Base-by-base conservation (phyloP, 2,888 invertebrate species). In the Caenorhabditis sp. region DNA sequence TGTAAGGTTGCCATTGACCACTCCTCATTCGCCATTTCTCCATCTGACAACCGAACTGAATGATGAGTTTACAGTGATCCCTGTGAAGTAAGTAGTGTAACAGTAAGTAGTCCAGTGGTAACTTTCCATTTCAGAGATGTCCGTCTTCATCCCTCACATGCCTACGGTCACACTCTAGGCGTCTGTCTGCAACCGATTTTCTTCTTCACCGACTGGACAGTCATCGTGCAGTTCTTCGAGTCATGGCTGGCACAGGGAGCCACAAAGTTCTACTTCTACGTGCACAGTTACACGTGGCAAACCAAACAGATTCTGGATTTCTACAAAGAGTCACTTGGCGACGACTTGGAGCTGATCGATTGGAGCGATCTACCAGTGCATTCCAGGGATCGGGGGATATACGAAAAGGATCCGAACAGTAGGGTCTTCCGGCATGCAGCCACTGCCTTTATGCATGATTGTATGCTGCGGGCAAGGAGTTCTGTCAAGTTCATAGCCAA, bases 101-200 rank as follows among this genome's bases (percentile, higher is more conserved):
- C n/a, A n/a, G n/a, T n/a, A n/a, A n/a, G n/a, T n/a, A n/a, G n/a
- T n/a, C n/a, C n/a, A n/a, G n/a, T n/a, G n/a, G n/a, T n/a, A n/a
- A n/a, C 28, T n/a, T 1, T 47, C 32, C 2, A 20, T 64, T 82
- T 69, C 58, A 84, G 80, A 40, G 87, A 87, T 47, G 87, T 86
- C 28, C 83, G 87, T 13, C 37, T 78, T 1, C 69, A 61, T n/a
- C 51, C 67, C 8, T 15, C 22, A 11, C 76, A 76, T 11, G 18
- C 28, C 6, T 84, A 86, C 13, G 28, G 58, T 0, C 88, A 88
- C 44, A 64, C 68, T 18, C 80, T 88, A 4, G 88, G 85, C 37
- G 88, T 88, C 15, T 88, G 88, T 47, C 64, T 88, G 11, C 88
- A 88, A 55, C 86, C 88, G 2, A 85, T 88, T n/a, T 88, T 85